Base-by-base conservation (phyloP, 2,888 invertebrate species). In the Leuctra nigra region DNA sequence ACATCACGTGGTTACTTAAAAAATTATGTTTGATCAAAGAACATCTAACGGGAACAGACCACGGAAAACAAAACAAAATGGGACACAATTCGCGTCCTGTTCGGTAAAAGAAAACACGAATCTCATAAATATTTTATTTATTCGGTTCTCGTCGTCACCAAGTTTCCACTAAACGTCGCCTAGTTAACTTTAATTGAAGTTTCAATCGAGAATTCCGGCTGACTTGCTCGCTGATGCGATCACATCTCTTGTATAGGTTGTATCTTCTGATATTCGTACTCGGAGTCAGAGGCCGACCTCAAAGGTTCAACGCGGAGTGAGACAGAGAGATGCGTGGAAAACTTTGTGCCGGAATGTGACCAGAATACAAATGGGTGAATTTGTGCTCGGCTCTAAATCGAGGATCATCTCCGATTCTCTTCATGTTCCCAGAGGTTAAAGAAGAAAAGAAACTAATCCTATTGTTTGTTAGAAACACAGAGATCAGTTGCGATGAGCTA, bases 391-490 rank as follows among this genome's bases (percentile, higher is more conserved):
- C 48, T 54, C 57, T 38, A 57, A 57, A 57, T 54, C 57, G 57
- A 54, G 57, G 48, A 57, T 57, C 57, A 57, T 57, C 57, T 33
- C 39, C 48, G 54, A 57, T 57, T 57, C 57, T 39, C 48, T 54
- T 24, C 57, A 57, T 54, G 57, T 57, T 53, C 54, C 25, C 23
- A 9, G 20, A 54, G 39, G 54, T 25, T 44, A 52, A 52, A 41
- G 53, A 56, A 56, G 56, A 35, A 46, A 36, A 33, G 56, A 35
- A 29, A 33, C 22, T 16, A 14, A 35, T 35, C 39, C 35, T 44
- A 57, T 53, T 53, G 53, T 24, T 35, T 35, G 44, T 46, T 46
- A 9, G 29, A 41, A 35, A 39, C 29, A 24, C 53, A 39, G 23
- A 36, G 41, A 47, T 35, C 48, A 35, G 35, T 11, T 9, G 48